Evolutionary conservation across 2,888 invertebrate genomes (phyloP), one percentile per base, ranked within the genome.

Genomic region (Machimus rusticus): DNA sequence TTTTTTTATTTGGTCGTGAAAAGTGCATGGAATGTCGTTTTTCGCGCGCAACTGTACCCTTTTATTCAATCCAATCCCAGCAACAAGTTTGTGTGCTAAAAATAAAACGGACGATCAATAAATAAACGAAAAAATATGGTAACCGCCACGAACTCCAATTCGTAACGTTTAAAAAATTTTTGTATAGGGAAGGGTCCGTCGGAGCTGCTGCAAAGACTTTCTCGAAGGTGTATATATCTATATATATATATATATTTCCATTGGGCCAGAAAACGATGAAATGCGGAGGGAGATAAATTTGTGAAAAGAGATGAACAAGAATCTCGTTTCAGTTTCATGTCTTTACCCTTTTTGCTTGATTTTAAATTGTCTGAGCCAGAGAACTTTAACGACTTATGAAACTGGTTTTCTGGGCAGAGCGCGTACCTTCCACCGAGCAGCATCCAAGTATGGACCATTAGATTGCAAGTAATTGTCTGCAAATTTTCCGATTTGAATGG

Each of bases 41-140:
- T 89, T 89, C 86, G 89, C 87, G 89, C 89, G 89, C 89, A 89
- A 89, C 89, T 89, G 89, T 89, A 89, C 89, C 89, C 89, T 89
- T 89, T 89, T 89, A 89, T 87, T 89, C 37, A 86, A 66, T 79
- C 57, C 78, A 79, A 78, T 78, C 78, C 66, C 43, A 66, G 78
- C 51, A 86, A 86, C 86, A 86, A 86, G 86, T 86, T 86, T 86
- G 78, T 86, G 86, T 79, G 86, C 86, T 86, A 88, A 89, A 88
- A 89, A 88, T 89, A 88, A 66, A 88, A 89, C 88, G 86, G 88
- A 87, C 88, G 87, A 89, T 89, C 86, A 74, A 86, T 79, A 79
- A 78, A 79, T 66, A 86, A 78, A 85, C 74, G 74, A 85, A 85
- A 79, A 78, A 86, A 66, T 78, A 86, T 78, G 66, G 37, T 86